Percentiles rank a stretch among this genome's conserved stretches.
phyloP scores from a whole-genome alignment of 53 echinoderm and acorn worm species.

The Hippasteria phrygiana region DNA sequence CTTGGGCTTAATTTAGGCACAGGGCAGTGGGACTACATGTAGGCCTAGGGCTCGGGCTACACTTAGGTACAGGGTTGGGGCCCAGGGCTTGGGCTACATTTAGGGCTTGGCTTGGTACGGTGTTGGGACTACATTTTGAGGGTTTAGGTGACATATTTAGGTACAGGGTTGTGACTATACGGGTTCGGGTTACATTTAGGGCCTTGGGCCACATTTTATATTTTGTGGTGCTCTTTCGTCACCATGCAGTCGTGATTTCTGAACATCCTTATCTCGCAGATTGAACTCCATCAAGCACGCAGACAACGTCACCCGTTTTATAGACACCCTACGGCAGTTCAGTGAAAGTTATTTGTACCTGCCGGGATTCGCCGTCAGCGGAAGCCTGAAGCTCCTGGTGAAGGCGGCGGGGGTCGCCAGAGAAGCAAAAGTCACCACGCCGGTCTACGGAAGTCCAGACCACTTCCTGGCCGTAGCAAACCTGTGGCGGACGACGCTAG shows the following conservation, averaged over 20 bases:
- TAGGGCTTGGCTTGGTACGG: too few relatives aligned
- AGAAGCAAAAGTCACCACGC: background rate
- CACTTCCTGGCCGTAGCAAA: slow-evolving; percentile 1
- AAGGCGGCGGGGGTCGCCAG: background rate
- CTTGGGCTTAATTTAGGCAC: too few relatives aligned
- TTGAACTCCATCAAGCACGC: slow-evolving; percentile 2
- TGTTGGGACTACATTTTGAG: too few relatives aligned
- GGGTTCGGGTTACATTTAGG: too few relatives aligned
- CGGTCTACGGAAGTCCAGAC: slow-evolving; percentile 2
- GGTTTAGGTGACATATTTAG: too few relatives aligned
- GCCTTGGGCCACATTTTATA: too few relatives aligned
- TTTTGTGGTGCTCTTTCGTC: too few relatives aligned
- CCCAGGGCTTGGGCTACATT: too few relatives aligned
- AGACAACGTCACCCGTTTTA: background rate
- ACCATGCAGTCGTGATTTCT: background rate
- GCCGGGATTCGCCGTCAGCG: slow-evolving; percentile 27
- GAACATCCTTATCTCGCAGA: background rate
- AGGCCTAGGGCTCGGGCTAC: too few relatives aligned
- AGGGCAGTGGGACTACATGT: too few relatives aligned
- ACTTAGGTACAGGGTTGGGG: too few relatives aligned
- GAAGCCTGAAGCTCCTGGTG: slow-evolving; percentile 11
- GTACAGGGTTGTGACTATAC: too few relatives aligned
- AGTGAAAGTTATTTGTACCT: background rate
- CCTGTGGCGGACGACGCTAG: background rate
- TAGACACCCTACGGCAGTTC: background rate